phyloP scores from a whole-genome alignment of 2,113 vertebrate genomes.

The Gambusia affinis region DNA sequence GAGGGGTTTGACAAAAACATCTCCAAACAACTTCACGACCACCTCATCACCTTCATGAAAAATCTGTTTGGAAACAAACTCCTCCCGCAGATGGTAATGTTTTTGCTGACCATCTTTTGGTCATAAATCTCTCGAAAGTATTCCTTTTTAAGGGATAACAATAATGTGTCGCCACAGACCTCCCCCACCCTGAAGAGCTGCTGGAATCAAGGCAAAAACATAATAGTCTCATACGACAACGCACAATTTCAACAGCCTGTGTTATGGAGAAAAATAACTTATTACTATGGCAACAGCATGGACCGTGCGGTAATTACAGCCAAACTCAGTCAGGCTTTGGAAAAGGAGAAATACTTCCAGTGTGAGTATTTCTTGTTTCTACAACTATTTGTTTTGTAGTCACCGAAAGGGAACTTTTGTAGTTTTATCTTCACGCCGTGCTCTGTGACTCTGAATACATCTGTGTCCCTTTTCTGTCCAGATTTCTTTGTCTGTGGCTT shows the following conservation, averaged over 20 bases:
- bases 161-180: slow-evolving; percentile 7
- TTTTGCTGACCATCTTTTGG: background rate
- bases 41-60: slow-evolving; percentile 57
- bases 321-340: slow-evolving; percentile 21
- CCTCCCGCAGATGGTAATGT: slow-evolving; percentile 6
- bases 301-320: slow-evolving; percentile 16
- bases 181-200: slow-evolving; percentile 40
- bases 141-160: background rate
- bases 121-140: no score
- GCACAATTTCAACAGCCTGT: background rate
- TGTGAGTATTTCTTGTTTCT: slow-evolving; percentile 33
- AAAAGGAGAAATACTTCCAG: background rate
- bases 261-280: slow-evolving; percentile 46
- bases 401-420: no score
- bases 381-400: background rate
- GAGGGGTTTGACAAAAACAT: slow-evolving; percentile 30
- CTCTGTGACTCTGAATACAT: background rate
- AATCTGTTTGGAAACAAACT: slow-evolving; percentile 52
- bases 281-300: slow-evolving; percentile 60
- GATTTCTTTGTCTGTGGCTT: slow-evolving; percentile 65
- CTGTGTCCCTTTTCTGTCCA: background rate
- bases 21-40: slow-evolving; percentile 25
- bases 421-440: background rate
- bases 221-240: slow-evolving; percentile 65
- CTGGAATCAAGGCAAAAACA: slow-evolving; percentile 50